Conservation (phyloP, 2,888 invertebrate species). For the Nemoura dubitans region DNA sequence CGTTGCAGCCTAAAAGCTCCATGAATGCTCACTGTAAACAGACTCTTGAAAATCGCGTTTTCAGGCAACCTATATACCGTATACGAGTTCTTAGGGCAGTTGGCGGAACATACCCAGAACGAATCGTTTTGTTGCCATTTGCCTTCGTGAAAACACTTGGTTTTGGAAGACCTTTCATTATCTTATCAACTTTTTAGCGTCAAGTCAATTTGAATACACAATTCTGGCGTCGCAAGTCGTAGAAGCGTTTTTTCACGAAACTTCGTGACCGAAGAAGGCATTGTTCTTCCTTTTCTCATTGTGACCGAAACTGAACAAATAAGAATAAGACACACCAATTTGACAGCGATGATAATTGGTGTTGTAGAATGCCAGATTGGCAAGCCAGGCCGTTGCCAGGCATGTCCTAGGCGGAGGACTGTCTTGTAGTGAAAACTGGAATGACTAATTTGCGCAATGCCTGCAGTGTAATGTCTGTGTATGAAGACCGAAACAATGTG, state of each 20-base stretch:
- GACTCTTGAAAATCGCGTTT: no score
- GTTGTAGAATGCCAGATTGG: not conserved
- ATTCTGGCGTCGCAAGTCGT: not conserved
- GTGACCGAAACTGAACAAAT: not conserved
- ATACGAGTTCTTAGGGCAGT: no score
- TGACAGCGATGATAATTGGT: not conserved
- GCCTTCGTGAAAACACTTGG: no score
- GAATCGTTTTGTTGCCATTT: no score
- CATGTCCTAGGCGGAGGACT: not conserved
- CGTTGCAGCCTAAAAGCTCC: no score
- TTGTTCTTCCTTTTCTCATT: not conserved
- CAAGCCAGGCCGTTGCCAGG: not conserved
- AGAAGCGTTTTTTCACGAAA: not conserved
- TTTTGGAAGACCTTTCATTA: not conserved
- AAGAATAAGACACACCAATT: not conserved
- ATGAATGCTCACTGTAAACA: no score
- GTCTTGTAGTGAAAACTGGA: not conserved
- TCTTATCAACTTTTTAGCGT: not conserved
- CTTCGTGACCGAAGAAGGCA: not conserved
- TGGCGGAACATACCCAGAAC: no score
- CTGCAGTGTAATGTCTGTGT: not conserved
- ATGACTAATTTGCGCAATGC: not conserved
- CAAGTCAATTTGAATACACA: not conserved
- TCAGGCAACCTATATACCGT: no score
- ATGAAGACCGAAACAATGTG: not conserved